These are phyloP conservation scores for Apostichopus leukothele DNA, from an alignment of 53 echinoderm and acorn worm genomes.

Conservation along the genomic window DNA sequence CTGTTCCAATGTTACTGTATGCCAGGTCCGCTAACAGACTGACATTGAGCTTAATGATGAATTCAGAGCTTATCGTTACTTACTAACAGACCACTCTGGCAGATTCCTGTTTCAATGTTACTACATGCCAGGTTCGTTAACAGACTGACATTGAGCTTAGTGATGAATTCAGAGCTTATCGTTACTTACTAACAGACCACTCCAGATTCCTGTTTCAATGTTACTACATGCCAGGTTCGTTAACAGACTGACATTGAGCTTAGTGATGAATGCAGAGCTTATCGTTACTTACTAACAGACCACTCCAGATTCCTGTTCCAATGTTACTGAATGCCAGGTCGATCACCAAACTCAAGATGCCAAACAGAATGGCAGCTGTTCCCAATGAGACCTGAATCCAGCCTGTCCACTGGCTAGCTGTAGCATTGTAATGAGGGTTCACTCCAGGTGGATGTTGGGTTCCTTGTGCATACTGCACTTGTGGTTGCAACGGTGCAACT, in stretches of 20 bases:
- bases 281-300: conserved; percentile 9
- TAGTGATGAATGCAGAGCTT: too few species aligned
- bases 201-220: too few species aligned
- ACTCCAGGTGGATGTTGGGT: neutral
- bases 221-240: too few species aligned
- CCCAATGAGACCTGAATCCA: conserved; percentile 6
- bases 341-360: neutral
- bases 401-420: conserved; percentile 7
- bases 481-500: neutral
- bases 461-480: neutral
- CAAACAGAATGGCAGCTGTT: neutral
- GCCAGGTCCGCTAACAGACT: too few species aligned
- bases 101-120: too few species aligned
- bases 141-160: too few species aligned
- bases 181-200: neutral
- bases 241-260: too few species aligned
- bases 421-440: conserved; percentile 20
- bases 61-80: neutral
- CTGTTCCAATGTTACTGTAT: too few species aligned
- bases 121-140: too few species aligned
- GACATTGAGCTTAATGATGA: too few species aligned
- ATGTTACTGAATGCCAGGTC: neutral
- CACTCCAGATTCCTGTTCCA: conserved; percentile 33
- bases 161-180: too few species aligned
- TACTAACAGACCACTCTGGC: neutral